phyloP scores from a whole-genome alignment of 2,797 vertebrate species.

The Zenarchopterus dispar region DNA sequence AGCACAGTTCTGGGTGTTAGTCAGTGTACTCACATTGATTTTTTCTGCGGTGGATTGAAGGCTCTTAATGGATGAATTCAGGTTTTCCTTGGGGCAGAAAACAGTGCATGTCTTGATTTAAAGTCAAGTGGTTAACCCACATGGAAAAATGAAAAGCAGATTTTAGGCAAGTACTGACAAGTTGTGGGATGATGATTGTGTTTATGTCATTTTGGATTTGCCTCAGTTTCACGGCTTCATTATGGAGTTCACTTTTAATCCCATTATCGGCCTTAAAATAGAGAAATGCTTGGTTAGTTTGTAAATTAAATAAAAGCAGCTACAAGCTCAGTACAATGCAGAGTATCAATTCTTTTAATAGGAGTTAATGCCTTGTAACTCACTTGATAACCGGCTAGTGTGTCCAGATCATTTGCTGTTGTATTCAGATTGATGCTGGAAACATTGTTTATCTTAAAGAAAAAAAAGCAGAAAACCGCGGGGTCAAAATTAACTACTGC shows the following conservation, averaged over 20 bases:
- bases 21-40: conserved; percentile 77
- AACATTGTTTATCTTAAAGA: conserved; percentile 74
- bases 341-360: neutral
- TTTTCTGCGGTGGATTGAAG: conserved; percentile 52
- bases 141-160: neutral
- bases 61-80: conserved; percentile 57
- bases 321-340: neutral
- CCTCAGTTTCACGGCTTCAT: conserved; percentile 58
- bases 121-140: conserved; percentile 1
- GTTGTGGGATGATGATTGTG: conserved; percentile 62
- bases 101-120: conserved; percentile 10
- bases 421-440: conserved; percentile 69
- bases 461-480: neutral
- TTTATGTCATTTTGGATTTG: conserved; percentile 68
- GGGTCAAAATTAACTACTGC: neutral
- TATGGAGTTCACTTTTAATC: conserved; percentile 29
- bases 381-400: conserved; percentile 60
- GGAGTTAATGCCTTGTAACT: conserved; percentile 26
- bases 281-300: neutral
- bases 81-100: conserved; percentile 56
- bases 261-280: neutral
- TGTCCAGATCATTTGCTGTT: conserved; percentile 70
- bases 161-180: conserved; percentile 58
- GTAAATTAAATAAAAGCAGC: neutral
- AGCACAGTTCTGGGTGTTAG: conserved; percentile 3